Conservation (phyloP, 1,140 invertebrate species). For the Drosophila obscura region DNA sequence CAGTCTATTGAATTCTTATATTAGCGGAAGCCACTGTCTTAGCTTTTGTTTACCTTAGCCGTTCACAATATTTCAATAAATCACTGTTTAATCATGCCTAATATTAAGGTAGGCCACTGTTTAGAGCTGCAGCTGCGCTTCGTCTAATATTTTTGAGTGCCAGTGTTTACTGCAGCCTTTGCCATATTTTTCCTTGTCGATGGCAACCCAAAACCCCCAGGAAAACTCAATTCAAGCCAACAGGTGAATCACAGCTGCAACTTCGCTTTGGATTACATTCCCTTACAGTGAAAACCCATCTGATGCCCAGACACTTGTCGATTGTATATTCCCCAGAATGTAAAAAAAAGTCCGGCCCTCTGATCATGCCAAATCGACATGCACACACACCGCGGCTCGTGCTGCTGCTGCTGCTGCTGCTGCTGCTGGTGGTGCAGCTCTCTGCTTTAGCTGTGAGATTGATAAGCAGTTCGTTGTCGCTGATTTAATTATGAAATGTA, state of each 20-base stretch:
- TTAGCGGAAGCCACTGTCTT: no score
- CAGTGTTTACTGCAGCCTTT: neutral
- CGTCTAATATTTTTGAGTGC: no score
- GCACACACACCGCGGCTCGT: conserved; percentile 25
- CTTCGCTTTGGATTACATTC: neutral
- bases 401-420: conserved; percentile 15
- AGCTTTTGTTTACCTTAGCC: no score
- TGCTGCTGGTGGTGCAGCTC: conserved; percentile 20
- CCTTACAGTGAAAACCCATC: no score
- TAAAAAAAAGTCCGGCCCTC: conserved; percentile 23
- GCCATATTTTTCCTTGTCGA: neutral
- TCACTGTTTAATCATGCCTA: no score
- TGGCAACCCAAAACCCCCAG: conserved; percentile 3
- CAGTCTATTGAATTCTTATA: no score
- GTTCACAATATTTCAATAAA: no score
- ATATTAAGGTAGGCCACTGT: no score
- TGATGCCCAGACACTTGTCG: neutral
- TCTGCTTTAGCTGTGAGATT: conserved; percentile 13
- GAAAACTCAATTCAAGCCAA: no score
- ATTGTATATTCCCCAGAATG: neutral
- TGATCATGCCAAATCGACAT: conserved; percentile 40
- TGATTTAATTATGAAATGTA: conserved; percentile 60
- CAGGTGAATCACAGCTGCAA: conserved; percentile 10
- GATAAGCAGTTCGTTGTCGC: conserved; percentile 25
- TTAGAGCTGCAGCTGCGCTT: no score